A percentile compares a stretch with the other conserved stretches of the same genome.
These are phyloP conservation scores for human (Homo sapiens) DNA, from an alignment of 2,113 vertebrate species.

Conservation along the genomic window GRCh38 chr17:78969001-78969500, in stretches of 20 bases:
- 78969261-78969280: rapidly evolving
- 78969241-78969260: not conserved
- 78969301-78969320: rapidly evolving
- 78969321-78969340: not conserved
- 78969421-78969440: rapidly evolving
- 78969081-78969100: rapidly evolving
- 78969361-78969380: rapidly evolving
- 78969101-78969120: rapidly evolving
- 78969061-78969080: rapidly evolving
- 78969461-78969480: no score
- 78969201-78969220: not conserved
- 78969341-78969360: rapidly evolving
- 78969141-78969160: not conserved
- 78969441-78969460: not conserved
- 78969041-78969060: rapidly evolving
- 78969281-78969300: not conserved
- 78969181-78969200: not conserved
- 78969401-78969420: not conserved
- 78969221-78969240: rapidly evolving
- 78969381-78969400: rapidly evolving
- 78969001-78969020: not conserved
- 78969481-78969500: no score
- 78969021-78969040: not conserved
- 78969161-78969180: not conserved
- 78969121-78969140: not conserved